phyloP scores from a whole-genome alignment of 2,888 invertebrate species.

The Tetragonisca angustula region DNA sequence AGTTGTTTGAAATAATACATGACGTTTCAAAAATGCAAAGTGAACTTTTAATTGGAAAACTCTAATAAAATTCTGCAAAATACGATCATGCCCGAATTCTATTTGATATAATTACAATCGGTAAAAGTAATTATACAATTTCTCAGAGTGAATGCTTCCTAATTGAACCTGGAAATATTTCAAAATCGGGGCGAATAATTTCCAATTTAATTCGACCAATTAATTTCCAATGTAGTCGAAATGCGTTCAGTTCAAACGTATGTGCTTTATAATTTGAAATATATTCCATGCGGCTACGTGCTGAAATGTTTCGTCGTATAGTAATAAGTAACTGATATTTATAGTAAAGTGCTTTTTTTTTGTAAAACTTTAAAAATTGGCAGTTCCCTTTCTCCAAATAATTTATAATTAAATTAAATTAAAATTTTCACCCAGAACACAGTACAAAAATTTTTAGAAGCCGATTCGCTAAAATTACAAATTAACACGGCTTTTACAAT shows the following conservation, averaged over 20 bases:
- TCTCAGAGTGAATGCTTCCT: neutral
- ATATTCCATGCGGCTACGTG: neutral
- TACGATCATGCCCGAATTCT: neutral
- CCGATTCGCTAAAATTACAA: no score
- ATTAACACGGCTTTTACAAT: no score
- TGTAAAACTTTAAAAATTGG: neutral
- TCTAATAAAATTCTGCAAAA: neutral
- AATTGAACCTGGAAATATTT: neutral
- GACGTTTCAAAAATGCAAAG: neutral
- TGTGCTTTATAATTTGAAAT: neutral
- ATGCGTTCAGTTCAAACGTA: neutral
- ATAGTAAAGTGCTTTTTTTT: neutral
- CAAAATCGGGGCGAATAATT: neutral
- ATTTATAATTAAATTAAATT: no score
- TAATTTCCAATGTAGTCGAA: conserved; percentile 9
- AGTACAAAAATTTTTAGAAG: no score
- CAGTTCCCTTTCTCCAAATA: no score
- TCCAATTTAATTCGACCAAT: neutral
- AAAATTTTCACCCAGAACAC: no score
- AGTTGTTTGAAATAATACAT: neutral
- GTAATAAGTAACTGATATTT: neutral
- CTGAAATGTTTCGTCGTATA: neutral
- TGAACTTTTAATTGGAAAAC: neutral
- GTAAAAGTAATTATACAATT: neutral
- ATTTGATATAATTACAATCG: neutral